Percentiles rank a stretch among this genome's conserved stretches.
These are phyloP conservation scores for Drosophila gunungcola DNA, from an alignment of 1,140 invertebrate genomes.

Conservation along the genomic window DNA sequence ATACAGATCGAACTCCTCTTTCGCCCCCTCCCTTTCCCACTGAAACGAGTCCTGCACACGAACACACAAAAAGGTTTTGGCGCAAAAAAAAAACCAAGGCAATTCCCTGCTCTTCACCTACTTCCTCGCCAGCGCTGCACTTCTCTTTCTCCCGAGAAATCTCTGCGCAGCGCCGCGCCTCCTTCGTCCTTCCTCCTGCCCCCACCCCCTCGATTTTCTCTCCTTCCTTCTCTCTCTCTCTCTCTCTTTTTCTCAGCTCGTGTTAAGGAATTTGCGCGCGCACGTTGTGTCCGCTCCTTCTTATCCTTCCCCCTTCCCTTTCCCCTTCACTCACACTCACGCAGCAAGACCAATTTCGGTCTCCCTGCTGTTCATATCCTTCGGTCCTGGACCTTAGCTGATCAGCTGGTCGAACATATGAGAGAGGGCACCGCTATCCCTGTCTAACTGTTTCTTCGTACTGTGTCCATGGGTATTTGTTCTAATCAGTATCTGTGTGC, in stretches of 20 bases:
- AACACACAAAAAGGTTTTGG: slow-evolving; percentile 58
- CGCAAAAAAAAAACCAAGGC: slow-evolving; percentile 64
- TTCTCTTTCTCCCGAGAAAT: slow-evolving; percentile 49
- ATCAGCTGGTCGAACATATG: slow-evolving; percentile 80
- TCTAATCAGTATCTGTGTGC: slow-evolving; percentile 66
- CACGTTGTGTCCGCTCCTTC: slow-evolving; percentile 50
- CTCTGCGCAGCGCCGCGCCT: slow-evolving; percentile 59
- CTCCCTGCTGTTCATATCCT: slow-evolving; percentile 69
- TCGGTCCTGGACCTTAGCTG: slow-evolving; percentile 30
- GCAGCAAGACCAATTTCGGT: slow-evolving; percentile 74
- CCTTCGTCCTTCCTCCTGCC: slow-evolving; percentile 41
- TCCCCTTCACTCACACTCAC: slow-evolving; percentile 62
- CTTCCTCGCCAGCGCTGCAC: slow-evolving; percentile 50
- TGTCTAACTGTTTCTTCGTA: slow-evolving; percentile 64
- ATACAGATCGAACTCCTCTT: slow-evolving; percentile 11
- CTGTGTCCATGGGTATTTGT: slow-evolving; percentile 31
- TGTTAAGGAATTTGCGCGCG: slow-evolving; percentile 81
- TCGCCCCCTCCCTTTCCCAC: slow-evolving; percentile 37
- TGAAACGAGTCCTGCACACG: slow-evolving; percentile 64
- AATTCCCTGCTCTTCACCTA: slow-evolving; percentile 76
- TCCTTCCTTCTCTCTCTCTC: neutral
- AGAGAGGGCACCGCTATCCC: slow-evolving; percentile 55
- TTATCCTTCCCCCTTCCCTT: slow-evolving; percentile 48
- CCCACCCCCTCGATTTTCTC: slow-evolving; percentile 28
- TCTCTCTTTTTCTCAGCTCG: slow-evolving; percentile 41